phyloP scores from a whole-genome alignment of 2,888 invertebrate genomes.

The Pelosia muscerda region DNA sequence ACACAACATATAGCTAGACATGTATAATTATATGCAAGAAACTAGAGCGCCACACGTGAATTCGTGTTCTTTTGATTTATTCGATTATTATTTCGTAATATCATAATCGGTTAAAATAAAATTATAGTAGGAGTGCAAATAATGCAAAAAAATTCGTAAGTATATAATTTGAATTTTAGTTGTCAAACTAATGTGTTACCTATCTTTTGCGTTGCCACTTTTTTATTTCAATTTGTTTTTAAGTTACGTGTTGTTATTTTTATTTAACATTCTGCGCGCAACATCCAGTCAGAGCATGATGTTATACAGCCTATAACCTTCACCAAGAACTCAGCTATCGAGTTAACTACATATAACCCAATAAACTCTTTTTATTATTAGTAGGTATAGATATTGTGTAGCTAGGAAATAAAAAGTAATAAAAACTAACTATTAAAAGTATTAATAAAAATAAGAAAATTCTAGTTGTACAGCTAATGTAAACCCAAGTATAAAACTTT shows the following conservation, averaged over 20 bases:
- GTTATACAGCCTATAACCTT: too few relatives aligned
- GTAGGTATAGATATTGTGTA: neutral
- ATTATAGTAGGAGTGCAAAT: neutral
- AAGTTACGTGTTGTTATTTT: neutral
- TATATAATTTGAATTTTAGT: neutral
- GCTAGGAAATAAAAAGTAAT: neutral
- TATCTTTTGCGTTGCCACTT: neutral
- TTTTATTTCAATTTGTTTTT: neutral
- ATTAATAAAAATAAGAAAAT: neutral
- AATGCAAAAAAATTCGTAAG: neutral
- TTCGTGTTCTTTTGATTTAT: constrained; percentile 2
- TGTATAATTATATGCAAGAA: neutral
- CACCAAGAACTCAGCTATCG: too few relatives aligned
- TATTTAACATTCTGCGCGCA: neutral
- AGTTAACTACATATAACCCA: too few relatives aligned
- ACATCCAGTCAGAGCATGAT: too few relatives aligned
- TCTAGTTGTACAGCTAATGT: neutral
- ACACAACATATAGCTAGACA: neutral
- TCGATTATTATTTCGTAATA: neutral
- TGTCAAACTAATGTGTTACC: neutral
- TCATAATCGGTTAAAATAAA: neutral
- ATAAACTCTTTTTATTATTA: too few relatives aligned
- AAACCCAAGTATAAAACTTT: neutral
- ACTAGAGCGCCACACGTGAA: neutral
- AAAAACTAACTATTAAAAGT: too few relatives aligned